Evolutionary conservation across 2,888 invertebrate species (phyloP), one percentile per base, ranked within the genome.

Genomic region (Vandiemenella viatica): DNA sequence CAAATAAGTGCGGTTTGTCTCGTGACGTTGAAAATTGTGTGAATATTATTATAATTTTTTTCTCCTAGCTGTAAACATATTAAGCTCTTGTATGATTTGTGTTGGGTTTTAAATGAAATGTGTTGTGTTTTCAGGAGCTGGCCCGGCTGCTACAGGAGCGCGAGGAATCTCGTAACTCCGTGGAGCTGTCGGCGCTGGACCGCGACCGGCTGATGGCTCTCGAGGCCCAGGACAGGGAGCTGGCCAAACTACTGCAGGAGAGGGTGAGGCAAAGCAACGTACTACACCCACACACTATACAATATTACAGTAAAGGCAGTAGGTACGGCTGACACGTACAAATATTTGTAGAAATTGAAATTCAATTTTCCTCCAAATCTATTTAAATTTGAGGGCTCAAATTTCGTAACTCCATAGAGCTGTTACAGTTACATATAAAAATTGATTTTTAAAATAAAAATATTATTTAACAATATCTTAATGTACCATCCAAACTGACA

Each of bases 191-290:
- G 15, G 65, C 72, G 53, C 65, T 75, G 51, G 73, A 75, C 59
- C 62, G 67, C 20, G 82, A 82, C 65, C 72, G 79, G 54, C 69
- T 79, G 59, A 62, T 83, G 54, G 84, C 84, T 2, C 81, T 84
- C 57, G 84, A 86, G 66, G 83, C 82, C 1, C 84, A 85, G 63
- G 85, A 86, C 60, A 78, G 82, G 53, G 85, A 85, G 63, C 63
- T 85, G 45, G 85, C 85, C 2, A 76, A 78, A 62, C 74, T 84
- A 68, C 64, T 86, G 42, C 84, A 85, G 62, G 84, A 84, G 61
- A 69, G 77, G 58, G 65, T 65, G 50, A 54, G 54, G 54, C 26
- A 37, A 5, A 19, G 41, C 48, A 53, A 48, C 22, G 50, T 37
- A 54, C 32, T 56, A n/a, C n/a, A n/a, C n/a, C n/a, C n/a, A n/a